Conservation (phyloP, 2,113 vertebrate species). For the Hippocampus guttulatus region DNA sequence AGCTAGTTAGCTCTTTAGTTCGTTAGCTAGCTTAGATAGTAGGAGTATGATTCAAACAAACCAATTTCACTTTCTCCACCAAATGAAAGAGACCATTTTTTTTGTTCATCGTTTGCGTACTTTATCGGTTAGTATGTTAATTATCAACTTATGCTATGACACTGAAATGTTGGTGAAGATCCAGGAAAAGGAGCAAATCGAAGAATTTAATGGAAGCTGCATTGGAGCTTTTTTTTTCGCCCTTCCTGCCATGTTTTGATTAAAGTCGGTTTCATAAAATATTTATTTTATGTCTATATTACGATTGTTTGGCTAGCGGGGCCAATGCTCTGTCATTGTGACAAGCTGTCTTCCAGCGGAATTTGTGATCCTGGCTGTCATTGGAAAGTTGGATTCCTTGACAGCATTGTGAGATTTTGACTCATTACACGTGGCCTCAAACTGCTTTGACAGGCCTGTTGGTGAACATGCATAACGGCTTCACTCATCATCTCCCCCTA, state of each 20-base stretch:
- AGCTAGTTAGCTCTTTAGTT: no score
- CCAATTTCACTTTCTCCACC: no score
- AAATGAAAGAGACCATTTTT: no score
- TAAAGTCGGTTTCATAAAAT: not conserved
- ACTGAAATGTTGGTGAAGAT: no score
- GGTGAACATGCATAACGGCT: conserved; percentile 18
- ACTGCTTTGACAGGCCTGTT: conserved; percentile 17
- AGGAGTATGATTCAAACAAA: no score
- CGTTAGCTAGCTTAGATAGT: no score
- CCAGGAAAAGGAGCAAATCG: not conserved
- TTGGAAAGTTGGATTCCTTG: conserved; percentile 57
- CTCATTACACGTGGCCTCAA: conserved; percentile 40
- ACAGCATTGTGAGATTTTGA: conserved; percentile 38
- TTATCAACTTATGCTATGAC: no score
- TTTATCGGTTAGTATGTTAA: no score
- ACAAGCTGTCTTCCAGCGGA: not conserved
- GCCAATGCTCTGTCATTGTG: not conserved
- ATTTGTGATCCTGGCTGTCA: conserved; percentile 25
- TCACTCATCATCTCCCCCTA: conserved; percentile 14
- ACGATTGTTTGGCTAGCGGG: not conserved
- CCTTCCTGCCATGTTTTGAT: not conserved
- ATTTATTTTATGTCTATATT: not conserved
- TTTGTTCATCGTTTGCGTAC: no score
- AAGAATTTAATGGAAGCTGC: not conserved
- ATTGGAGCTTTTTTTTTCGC: not conserved